Percentiles rank a stretch among this genome's conserved stretches.
phyloP scores from a whole-genome alignment of 2,888 invertebrate species.

The Pogonocherus hispidulus region DNA sequence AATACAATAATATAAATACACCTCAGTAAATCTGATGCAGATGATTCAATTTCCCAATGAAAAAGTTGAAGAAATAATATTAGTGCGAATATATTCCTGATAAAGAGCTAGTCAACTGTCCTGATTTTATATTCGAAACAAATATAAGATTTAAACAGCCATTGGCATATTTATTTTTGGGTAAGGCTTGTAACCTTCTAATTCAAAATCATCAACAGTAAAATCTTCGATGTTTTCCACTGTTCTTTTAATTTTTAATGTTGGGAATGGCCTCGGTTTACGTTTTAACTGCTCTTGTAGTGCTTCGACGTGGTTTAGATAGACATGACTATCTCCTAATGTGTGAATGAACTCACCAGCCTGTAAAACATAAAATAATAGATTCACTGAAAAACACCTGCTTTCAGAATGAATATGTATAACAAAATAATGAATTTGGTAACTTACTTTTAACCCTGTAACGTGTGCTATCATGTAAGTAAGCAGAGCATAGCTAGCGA shows the following conservation, averaged over 20 bases:
- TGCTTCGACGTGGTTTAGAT: conserved; percentile 89
- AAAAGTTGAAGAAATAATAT: no score
- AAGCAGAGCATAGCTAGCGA: conserved; percentile 94
- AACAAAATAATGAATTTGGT: no score
- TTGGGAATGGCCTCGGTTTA: conserved; percentile 86
- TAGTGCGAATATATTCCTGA: no score
- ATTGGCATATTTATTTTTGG: conserved; percentile 77
- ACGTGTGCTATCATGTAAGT: conserved; percentile 97
- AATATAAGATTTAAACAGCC: conserved; percentile 54
- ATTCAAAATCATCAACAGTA: conserved; percentile 85
- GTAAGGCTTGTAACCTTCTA: conserved; percentile 89
- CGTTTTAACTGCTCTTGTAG: conserved; percentile 85
- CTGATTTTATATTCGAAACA: background rate
- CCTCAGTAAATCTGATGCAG: no score
- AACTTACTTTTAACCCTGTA: conserved; percentile 84
- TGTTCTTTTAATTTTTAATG: conserved; percentile 80
- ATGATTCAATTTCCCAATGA: no score
- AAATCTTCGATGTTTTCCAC: conserved; percentile 90
- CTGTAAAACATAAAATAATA: conserved; percentile 66
- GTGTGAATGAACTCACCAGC: conserved; percentile 95
- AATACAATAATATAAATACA: no score
- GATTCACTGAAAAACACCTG: background rate
- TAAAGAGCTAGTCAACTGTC: no score
- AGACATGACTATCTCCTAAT: conserved; percentile 96
- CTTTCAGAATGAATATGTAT: no score